Evolutionary conservation across 2,888 invertebrate species (phyloP), one percentile per base, ranked within the genome.

Genomic region (Sarcophaga variegata): DNA sequence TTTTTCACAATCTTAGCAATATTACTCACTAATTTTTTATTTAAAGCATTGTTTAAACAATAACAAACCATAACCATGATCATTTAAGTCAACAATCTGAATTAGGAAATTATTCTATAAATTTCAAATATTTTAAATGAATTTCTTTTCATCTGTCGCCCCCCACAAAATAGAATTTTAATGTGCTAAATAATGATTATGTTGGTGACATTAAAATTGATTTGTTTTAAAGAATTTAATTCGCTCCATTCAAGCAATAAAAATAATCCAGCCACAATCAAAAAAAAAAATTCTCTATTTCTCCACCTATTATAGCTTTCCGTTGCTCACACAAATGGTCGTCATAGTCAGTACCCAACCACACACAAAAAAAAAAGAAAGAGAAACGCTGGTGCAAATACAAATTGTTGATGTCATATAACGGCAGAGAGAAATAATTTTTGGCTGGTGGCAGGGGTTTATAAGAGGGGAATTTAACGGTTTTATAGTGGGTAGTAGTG

Each of bases 161-260:
- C 45, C 37, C 54, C 17, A 12, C 17, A 14, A 64, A 60, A 67
- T 79, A 54, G 54, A 67, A 76, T 63, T 62, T 86, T 72, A 86
- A 86, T 82, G 82, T 79, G 66, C 54, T 76, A 70, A 67, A 83
- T 81, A 75, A 78, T 86, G 74, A 83, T 83, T 49, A 76, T 87
- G 81, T 77, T 87, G 69, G 86, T 84, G 83, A 87, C 83, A 84
- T 78, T 81, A 84, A 86, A 81, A 83, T 87, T 81, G 81, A 87
- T 87, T 83, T 83, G 81, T 83, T 87, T 70, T 81, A 78, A 49
- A 60, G 64, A 66, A 67, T 87, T 78, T 75, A 75, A 75, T 78
- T 75, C 70, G 60, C 63, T 60, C 60, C 63, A 70, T 45, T 70
- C 70, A 64, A 49, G 60, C 80, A 71, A 47, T 17, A 66, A 54